phyloP scores from a whole-genome alignment of 2,113 vertebrate species.

The Plotosus lineatus region DNA sequence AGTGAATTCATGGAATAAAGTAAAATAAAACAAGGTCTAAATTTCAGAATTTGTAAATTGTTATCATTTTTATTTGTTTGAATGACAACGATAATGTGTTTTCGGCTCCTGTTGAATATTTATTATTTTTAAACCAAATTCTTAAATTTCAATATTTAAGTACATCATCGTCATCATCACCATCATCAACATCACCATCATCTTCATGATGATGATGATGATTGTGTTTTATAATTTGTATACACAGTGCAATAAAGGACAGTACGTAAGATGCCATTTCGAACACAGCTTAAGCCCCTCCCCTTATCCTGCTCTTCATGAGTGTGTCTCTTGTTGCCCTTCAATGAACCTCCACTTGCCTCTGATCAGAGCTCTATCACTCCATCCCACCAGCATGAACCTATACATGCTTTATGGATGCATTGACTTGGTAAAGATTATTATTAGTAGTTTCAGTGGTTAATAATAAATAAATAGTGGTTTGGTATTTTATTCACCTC shows the following conservation, averaged over 20 bases:
- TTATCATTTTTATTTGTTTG: not conserved
- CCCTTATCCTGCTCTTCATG: conserved; percentile 18
- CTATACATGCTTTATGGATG: not conserved
- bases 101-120: not conserved
- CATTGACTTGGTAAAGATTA: conserved; percentile 8
- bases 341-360: not conserved
- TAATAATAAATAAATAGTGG: not conserved
- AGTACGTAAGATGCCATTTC: not conserved
- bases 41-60: too few species aligned
- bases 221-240: not conserved
- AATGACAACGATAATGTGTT: not conserved
- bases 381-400: conserved; percentile 1
- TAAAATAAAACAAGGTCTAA: too few species aligned
- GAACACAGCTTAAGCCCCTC: not conserved
- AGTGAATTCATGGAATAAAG: too few species aligned
- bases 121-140: too few species aligned
- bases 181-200: too few species aligned
- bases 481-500: not conserved
- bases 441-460: not conserved
- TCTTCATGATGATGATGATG: not conserved
- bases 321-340: not conserved
- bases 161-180: too few species aligned
- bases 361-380: not conserved
- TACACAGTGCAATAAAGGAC: not conserved
- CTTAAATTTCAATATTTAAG: too few species aligned